Conservation (phyloP, 1,140 invertebrate species). For the Aradophagus sp. region DNA sequence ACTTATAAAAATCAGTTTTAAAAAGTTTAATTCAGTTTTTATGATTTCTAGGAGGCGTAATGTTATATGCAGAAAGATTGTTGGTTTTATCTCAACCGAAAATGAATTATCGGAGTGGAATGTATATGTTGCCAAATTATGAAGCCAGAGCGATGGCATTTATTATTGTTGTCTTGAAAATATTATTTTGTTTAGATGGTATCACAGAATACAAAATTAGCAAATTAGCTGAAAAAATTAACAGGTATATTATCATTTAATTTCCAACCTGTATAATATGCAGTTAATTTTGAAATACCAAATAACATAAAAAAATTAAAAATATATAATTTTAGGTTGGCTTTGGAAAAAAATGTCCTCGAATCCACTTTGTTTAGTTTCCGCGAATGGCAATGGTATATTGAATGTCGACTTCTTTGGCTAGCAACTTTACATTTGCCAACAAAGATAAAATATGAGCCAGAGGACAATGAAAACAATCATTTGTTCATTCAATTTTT, state of each 20-base stretch:
- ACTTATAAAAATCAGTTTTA: too few relatives aligned
- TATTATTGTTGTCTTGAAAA: constrained; percentile 79
- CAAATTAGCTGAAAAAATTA: constrained; percentile 72
- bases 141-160: constrained; percentile 79
- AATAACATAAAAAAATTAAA: too few relatives aligned
- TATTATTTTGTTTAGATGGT: constrained; percentile 79
- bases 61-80: constrained; percentile 67
- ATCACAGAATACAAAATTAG: constrained; percentile 78
- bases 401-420: constrained; percentile 77
- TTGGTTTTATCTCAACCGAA: constrained; percentile 68
- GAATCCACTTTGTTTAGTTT: constrained; percentile 77
- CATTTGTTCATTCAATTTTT: constrained; percentile 63
- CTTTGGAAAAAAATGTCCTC: constrained; percentile 48
- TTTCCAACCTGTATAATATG: too few relatives aligned
- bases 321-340: constrained; percentile 54
- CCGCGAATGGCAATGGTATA: constrained; percentile 78
- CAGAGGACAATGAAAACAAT: constrained; percentile 49
- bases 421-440: constrained; percentile 76
- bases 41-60: constrained; percentile 62
- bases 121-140: constrained; percentile 73
- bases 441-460: constrained; percentile 69
- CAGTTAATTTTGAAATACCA: not conserved
- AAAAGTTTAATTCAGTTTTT: not conserved
- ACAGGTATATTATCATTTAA: constrained; percentile 63
- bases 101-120: constrained; percentile 62